Evolutionary conservation across 2,888 invertebrate species (phyloP).

Genomic region (Crematogaster levior): DNA sequence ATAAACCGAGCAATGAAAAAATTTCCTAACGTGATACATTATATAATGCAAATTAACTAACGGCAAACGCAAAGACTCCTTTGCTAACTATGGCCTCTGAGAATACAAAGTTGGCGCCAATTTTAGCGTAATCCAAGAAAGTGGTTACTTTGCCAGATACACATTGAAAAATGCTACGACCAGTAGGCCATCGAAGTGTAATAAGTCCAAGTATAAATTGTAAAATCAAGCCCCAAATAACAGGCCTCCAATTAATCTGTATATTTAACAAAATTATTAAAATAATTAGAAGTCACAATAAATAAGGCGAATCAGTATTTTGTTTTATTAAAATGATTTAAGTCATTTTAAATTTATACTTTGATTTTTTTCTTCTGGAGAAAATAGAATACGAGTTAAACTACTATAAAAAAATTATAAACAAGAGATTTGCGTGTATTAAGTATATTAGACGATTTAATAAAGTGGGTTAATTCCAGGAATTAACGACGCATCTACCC

Average conservation of each 20-base stretch:
- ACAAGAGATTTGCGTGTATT: conserved; percentile 21
- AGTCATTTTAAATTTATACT: background rate
- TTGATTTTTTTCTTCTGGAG: background rate
- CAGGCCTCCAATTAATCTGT: conserved; percentile 92
- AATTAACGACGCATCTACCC: conserved; percentile 50
- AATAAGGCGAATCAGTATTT: background rate
- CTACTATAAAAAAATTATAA: background rate
- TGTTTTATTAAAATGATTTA: background rate
- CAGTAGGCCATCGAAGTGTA: conserved; percentile 94
- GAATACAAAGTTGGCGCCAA: conserved; percentile 95
- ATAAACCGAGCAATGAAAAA: background rate
- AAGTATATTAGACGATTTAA: conserved; percentile 35
- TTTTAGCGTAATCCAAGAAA: conserved; percentile 92
- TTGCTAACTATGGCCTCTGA: conserved; percentile 89
- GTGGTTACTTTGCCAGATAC: conserved; percentile 90
- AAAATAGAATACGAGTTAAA: background rate
- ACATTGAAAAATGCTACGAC: conserved; percentile 90
- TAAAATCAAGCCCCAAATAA: conserved; percentile 92
- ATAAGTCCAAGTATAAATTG: conserved; percentile 95
- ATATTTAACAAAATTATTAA: conserved; percentile 12
- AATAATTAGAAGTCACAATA: background rate
- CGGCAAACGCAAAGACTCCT: conserved; percentile 94
- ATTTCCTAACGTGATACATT: background rate
- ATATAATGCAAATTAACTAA: conserved; percentile 84
- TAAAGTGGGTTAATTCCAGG: conserved; percentile 49